Evolutionary conservation across 2,113 vertebrate species (phyloP), one percentile per base, ranked within the genome.

Genomic region (Oostethus manadensis): DNA sequence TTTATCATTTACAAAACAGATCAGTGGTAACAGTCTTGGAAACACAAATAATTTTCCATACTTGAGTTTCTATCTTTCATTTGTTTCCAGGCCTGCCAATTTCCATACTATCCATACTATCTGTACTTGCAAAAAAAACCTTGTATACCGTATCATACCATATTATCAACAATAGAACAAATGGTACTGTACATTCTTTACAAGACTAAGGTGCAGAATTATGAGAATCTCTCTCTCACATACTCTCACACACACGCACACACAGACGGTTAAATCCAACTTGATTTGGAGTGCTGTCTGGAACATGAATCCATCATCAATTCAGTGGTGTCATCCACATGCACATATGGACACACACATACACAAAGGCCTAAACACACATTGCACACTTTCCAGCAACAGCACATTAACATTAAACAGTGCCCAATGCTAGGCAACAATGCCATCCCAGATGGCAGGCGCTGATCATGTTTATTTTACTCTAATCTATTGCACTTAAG

Each of bases 401-500:
- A 77, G 76, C 40, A 68, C 72, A 78, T 56, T 58, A 54, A 51
- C 73, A 57, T 79, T 74, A 85, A 54, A 83, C 73, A 81, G 57
- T 58, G 61, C 58, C 62, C 50, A 67, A 42, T 78, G 81, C 83
- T 85, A 87, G 81, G 85, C 85, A 89, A 89, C 86, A 62, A 60
- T 73, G 71, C 76, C 72, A 80, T 84, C 82, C 79, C 64, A 89
- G 83, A 86, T 88, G 87, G 81, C 71, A 63, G 71, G 16, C 43
- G 72, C 79, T 83, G 73, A 83, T 85, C 81, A 74, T 88, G 87
- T 88, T 88, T 87, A 84, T 83, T 88, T 83, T 86, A 82, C 75
- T 86, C 72, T 77, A 78, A 78, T 83, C 66, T 83, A 80, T 82
- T 86, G 73, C 83, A 82, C 79, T 86, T 85, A 79, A 85, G 62